Evolutionary conservation across 1,140 invertebrate species (phyloP), one percentile per base, ranked within the genome.

Genomic region (Euura lappo): DNA sequence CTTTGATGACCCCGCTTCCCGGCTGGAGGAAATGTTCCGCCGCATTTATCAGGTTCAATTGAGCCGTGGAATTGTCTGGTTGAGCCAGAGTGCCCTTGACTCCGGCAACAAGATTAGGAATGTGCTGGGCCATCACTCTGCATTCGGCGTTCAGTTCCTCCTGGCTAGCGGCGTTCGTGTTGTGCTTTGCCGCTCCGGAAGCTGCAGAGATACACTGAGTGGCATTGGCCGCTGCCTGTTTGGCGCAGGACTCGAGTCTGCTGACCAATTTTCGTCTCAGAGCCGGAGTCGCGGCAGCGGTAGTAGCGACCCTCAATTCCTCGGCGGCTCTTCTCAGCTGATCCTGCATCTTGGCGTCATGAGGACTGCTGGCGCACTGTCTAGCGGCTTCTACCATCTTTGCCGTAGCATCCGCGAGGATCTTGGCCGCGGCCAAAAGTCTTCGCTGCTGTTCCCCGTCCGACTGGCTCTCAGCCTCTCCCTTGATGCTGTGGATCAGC

Each of bases 361-460:
- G 91, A 0, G 96, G 97, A 84, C 93, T 93, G 45, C 92, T 93
- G 10, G 96, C 95, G 87, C 96, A 98, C 5, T 95, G 92, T 74
- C 99, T 92, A 0, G 98, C 98, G 2, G 98, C 98, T 85, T 99
- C 98, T 2, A 99, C 97, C 93, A 99, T 95, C 75, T 94, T 92
- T 0, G 97, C 94, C 0, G 98, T 99, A 6, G 98, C 98, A 87
- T 99, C 97, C 2, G 98, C 98, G 10, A 99, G 88, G 67, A 94
- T 89, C 85, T 98, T 98, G 4, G 97, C 96, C 0, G 97, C 97
- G 0, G 96, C 97, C 65, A 99, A 85, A 5, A 99, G 85, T 75
- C 96, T 91, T 71, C 95, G 92, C 81, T 99, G 97, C 13, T 95
- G 90, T 69, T 99, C 97, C 0, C 94, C 93, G 85, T 98, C 96